phyloP scores from a whole-genome alignment of 2,113 vertebrate genomes.

The Eulemur macaco region DNA sequence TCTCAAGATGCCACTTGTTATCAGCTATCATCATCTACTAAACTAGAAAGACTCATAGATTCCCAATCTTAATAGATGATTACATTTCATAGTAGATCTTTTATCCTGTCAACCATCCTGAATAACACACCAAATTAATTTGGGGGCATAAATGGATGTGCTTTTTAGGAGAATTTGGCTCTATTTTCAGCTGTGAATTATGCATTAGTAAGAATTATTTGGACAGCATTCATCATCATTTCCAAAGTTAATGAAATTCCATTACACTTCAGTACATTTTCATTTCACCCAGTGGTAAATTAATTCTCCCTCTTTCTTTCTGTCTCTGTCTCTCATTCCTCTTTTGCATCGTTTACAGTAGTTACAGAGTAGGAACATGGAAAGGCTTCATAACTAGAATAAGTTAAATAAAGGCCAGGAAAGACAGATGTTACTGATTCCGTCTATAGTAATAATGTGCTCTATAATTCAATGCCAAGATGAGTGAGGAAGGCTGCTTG shows the following conservation, averaged over 20 bases:
- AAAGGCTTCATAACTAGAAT: conserved; percentile 46
- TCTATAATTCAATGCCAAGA: conserved; percentile 16
- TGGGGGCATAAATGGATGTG: conserved; percentile 73
- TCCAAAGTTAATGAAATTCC: conserved; percentile 72
- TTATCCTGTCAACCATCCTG: conserved; percentile 72
- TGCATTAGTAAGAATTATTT: conserved; percentile 77
- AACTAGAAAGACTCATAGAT: conserved; percentile 70
- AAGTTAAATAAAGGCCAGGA: conserved; percentile 66
- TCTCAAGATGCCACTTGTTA: conserved; percentile 79
- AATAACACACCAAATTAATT: conserved; percentile 74
- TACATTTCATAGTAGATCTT: conserved; percentile 75
- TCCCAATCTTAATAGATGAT: conserved; percentile 77
- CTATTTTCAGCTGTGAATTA: conserved; percentile 79
- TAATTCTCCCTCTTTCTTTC: conserved; percentile 68
- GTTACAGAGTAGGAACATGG: conserved; percentile 53
- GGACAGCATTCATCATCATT: conserved; percentile 77
- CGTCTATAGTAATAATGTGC: background rate
- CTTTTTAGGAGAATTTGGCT: conserved; percentile 73
- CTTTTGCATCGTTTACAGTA: conserved; percentile 74
- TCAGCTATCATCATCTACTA: conserved; percentile 74
- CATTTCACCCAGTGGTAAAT: conserved; percentile 72
- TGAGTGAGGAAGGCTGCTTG: conserved; percentile 18
- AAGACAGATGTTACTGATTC: conserved; percentile 60
- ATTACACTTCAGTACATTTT: conserved; percentile 69
- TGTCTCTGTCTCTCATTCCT: conserved; percentile 54